Base-by-base conservation (phyloP, 2,797 vertebrate genomes). In the Sebastolobus alascanus region DNA sequence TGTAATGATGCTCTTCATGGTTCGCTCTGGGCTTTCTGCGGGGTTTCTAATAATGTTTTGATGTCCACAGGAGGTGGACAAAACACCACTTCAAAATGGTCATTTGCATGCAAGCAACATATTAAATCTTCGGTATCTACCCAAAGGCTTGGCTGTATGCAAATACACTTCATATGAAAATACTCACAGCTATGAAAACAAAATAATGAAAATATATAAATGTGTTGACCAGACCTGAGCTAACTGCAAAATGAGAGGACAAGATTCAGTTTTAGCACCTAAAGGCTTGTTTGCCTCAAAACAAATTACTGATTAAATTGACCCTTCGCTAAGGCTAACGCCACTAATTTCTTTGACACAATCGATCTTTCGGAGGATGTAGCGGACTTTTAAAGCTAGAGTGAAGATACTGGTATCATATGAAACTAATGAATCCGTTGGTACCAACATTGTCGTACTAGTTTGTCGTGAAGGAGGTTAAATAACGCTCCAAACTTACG, bases 81-180 rank as follows among this genome's bases (percentile, higher is more conserved):
- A 87, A 84, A 69, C n/a, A 58, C 43, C 4, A 74, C 46, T 82
- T 75, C 37, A 46, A 87, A 61, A 82, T 81, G 73, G 6, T 61
- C 73, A 84, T 84, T 90, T 88, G 69, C 29, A 83, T 74, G 50
- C 52, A 38, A 68, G 50, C 31, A 64, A 68, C 12, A 68, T 54
- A 64, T 73, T 64, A 59, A 35, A 65, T 76, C 59, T 33, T 56
- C 9, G 13, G 10, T 40, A 6, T 76, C n/a, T 64, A 59, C 59
- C 86, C 70, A 69, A 74, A 75, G 84, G 77, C 77, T 64, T 4
- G 7, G n/a, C 11, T 70, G 9, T 60, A 83, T 87, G 75, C 65
- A 87, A 87, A 91, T 73, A 55, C 4, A 16, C 9, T 68, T 73
- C 71, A 83, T 83, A 75, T 64, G n/a, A 70, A 77, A 84, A 76